Evolutionary conservation across 2,113 vertebrate species (phyloP).

Genomic region (Hemichromis elongatus): DNA sequence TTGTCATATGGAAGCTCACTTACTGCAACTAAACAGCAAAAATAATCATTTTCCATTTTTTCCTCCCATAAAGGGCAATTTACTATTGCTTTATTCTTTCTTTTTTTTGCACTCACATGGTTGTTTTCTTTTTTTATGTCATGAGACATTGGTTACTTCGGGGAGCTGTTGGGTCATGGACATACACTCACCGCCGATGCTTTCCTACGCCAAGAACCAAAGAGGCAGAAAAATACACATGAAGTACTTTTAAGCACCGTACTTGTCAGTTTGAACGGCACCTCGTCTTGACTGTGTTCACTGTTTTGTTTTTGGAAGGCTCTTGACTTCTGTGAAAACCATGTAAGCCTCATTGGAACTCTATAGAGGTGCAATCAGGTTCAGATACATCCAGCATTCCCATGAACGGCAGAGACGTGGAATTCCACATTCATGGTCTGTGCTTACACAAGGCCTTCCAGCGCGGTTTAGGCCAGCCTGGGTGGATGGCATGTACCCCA

Average conservation of each 20-base stretch:
- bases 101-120: slow-evolving; percentile 35
- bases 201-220: slow-evolving; percentile 25
- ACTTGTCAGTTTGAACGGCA: slow-evolving; percentile 17
- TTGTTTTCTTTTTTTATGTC: neutral
- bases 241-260: slow-evolving; percentile 50
- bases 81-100: neutral
- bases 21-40: neutral
- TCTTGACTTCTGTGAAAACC: slow-evolving; percentile 36
- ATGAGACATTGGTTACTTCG: neutral
- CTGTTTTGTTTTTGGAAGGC: slow-evolving; percentile 49
- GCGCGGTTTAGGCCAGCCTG: slow-evolving; percentile 61
- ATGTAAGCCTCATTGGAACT: slow-evolving; percentile 37
- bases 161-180: slow-evolving; percentile 20
- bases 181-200: neutral
- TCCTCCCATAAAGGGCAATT: neutral
- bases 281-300: slow-evolving; percentile 36
- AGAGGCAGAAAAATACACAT: slow-evolving; percentile 38
- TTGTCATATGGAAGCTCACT: neutral
- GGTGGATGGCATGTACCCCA: slow-evolving; percentile 64
- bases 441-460: slow-evolving; percentile 70
- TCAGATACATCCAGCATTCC: slow-evolving; percentile 61
- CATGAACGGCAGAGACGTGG: slow-evolving; percentile 57
- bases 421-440: slow-evolving; percentile 65
- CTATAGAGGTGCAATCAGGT: slow-evolving; percentile 55
- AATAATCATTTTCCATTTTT: neutral